Evolutionary conservation across 1,140 invertebrate genomes (phyloP).

Genomic region (Drosophila equinoxialis): DNA sequence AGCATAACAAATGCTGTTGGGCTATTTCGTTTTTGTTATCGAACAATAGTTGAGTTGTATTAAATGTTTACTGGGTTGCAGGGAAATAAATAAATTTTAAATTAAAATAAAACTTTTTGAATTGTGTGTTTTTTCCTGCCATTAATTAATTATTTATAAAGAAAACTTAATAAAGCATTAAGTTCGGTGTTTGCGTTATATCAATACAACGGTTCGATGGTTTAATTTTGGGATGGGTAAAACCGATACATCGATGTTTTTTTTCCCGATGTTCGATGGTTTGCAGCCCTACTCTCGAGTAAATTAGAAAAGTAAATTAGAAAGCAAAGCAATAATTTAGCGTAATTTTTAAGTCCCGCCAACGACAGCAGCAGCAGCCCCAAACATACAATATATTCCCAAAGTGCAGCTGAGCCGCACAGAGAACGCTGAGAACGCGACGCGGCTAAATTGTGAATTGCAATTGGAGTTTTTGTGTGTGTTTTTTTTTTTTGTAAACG

Average conservation of each 20-base stretch:
- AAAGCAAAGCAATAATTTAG: slow-evolving; percentile 71
- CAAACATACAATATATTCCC: slow-evolving; percentile 40
- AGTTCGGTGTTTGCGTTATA: no score
- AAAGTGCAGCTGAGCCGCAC: slow-evolving; percentile 9
- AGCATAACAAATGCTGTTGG: no score
- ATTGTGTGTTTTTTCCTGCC: no score
- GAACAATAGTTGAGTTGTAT: no score
- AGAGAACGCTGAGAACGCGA: slow-evolving; percentile 24
- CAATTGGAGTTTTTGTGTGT: slow-evolving; percentile 33
- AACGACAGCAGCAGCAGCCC: slow-evolving; percentile 41
- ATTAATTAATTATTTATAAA: no score
- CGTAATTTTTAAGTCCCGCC: slow-evolving; percentile 66
- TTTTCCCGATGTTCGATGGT: not conserved
- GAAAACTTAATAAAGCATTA: no score
- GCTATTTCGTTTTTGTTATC: no score
- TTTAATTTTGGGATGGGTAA: no score
- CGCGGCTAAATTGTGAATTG: slow-evolving; percentile 39
- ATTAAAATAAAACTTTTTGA: no score
- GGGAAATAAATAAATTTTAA: no score
- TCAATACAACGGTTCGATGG: no score
- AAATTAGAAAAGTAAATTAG: slow-evolving; percentile 47
- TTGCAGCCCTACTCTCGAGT: not conserved
- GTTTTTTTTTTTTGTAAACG: slow-evolving; percentile 17
- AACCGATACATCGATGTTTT: not conserved
- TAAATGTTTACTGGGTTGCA: no score